Conservation (phyloP, 2,888 invertebrate genomes). For the Strigamia crassipes region DNA sequence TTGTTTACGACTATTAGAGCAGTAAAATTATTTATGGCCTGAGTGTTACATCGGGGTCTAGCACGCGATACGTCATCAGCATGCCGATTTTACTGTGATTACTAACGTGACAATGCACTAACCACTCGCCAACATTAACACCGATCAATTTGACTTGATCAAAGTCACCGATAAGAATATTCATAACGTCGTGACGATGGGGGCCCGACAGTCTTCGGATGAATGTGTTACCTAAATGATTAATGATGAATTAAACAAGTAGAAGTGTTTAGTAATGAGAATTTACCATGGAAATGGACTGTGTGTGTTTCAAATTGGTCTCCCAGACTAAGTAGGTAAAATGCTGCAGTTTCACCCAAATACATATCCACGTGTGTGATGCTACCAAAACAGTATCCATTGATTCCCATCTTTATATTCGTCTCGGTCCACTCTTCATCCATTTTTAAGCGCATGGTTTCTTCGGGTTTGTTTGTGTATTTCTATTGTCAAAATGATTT, state of each 20-base stretch:
- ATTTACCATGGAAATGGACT: slow-evolving; percentile 43
- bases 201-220: slow-evolving; percentile 48
- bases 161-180: slow-evolving; percentile 55
- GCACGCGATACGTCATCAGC: slow-evolving; percentile 49
- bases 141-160: slow-evolving; percentile 53
- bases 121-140: slow-evolving; percentile 53
- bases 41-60: slow-evolving; percentile 24
- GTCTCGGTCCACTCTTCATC: neutral
- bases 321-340: slow-evolving; percentile 43
- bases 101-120: slow-evolving; percentile 54
- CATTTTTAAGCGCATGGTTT: neutral
- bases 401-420: slow-evolving; percentile 19
- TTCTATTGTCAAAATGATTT: neutral
- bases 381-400: slow-evolving; percentile 46
- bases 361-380: slow-evolving; percentile 13
- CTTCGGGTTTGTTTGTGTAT: neutral
- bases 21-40: neutral
- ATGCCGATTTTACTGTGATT: slow-evolving; percentile 52
- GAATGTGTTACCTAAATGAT: slow-evolving; percentile 44
- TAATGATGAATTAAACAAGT: neutral
- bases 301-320: slow-evolving; percentile 43
- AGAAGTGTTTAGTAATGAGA: neutral
- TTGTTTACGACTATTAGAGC: too few species aligned
- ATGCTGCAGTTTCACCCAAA: slow-evolving; percentile 43
- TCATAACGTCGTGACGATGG: slow-evolving; percentile 54